phyloP scores from a whole-genome alignment of 2,797 vertebrate genomes.

The Notolabrus celidotus region DNA sequence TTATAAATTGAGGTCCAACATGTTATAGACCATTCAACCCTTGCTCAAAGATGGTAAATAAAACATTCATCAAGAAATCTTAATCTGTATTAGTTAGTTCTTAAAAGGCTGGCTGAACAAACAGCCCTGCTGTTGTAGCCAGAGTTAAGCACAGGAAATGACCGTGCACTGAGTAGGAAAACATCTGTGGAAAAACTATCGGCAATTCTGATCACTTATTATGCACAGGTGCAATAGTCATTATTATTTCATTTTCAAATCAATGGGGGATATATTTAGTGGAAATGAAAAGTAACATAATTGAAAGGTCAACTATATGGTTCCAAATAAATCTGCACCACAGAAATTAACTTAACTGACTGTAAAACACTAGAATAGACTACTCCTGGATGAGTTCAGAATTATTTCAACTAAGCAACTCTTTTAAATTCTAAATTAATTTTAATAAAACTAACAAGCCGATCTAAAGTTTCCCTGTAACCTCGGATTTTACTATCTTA shows the following conservation, averaged over 20 bases:
- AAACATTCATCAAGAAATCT: slow-evolving; percentile 38
- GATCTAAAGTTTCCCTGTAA: slow-evolving; percentile 32
- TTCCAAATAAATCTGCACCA: slow-evolving; percentile 49
- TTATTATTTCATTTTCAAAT: slow-evolving; percentile 44
- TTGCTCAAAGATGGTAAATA: slow-evolving; percentile 46
- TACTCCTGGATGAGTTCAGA: slow-evolving; percentile 33
- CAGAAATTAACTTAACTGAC: slow-evolving; percentile 59
- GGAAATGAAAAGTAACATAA: slow-evolving; percentile 61
- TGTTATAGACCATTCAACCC: slow-evolving; percentile 25
- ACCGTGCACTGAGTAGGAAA: slow-evolving; percentile 30
- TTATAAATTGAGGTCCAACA: slow-evolving; percentile 47
- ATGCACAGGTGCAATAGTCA: slow-evolving; percentile 39
- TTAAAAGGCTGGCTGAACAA: slow-evolving; percentile 50
- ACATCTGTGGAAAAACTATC: slow-evolving; percentile 50
- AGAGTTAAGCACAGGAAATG: slow-evolving; percentile 35
- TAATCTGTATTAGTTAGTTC: slow-evolving; percentile 40
- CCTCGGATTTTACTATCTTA: slow-evolving; percentile 48
- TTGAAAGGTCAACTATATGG: slow-evolving; percentile 42
- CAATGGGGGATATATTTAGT: slow-evolving; percentile 10
- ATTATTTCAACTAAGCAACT: slow-evolving; percentile 11
- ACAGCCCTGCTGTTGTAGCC: slow-evolving; percentile 74
- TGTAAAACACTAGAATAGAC: slow-evolving; percentile 42
- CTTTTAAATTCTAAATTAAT: neutral
- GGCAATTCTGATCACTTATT: slow-evolving; percentile 38
- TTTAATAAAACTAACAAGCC: slow-evolving; percentile 37